Evolutionary conservation across 2,797 vertebrate genomes (phyloP).

Genomic region (Agapornis canus): DNA sequence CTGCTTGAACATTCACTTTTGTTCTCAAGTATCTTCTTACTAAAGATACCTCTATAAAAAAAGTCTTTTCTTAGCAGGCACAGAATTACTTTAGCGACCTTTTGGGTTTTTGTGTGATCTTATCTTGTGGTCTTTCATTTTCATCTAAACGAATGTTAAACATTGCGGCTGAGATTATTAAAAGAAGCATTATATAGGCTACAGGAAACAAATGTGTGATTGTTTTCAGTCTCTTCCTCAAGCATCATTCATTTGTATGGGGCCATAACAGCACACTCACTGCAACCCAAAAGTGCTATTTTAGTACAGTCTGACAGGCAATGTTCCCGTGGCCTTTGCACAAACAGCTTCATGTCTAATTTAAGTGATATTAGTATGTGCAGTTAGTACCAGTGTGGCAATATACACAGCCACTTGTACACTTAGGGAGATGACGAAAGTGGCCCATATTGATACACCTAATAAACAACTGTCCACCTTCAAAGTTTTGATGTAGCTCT

Average conservation of each 20-base stretch:
- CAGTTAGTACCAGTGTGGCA: not conserved
- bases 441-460: fast-evolving
- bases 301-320: not conserved
- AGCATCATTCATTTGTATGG: not conserved
- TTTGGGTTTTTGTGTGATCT: not conserved
- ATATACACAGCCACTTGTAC: fast-evolving
- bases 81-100: not conserved
- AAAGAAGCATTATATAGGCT: not conserved
- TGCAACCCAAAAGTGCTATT: not conserved
- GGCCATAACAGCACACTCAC: not conserved
- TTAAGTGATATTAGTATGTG: not conserved
- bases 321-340: not conserved
- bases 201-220: not conserved
- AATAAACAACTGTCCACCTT: not conserved
- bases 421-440: not conserved
- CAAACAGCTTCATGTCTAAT: not conserved
- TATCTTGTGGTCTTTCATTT: not conserved
- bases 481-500: not conserved
- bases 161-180: not conserved
- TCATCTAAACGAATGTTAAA: not conserved
- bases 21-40: not conserved
- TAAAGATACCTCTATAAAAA: not conserved
- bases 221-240: not conserved
- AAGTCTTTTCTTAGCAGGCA: not conserved
- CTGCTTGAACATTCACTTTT: not conserved